Evolutionary conservation across 2,113 vertebrate species (phyloP).

Genomic region (Ictalurus punctatus): DNA sequence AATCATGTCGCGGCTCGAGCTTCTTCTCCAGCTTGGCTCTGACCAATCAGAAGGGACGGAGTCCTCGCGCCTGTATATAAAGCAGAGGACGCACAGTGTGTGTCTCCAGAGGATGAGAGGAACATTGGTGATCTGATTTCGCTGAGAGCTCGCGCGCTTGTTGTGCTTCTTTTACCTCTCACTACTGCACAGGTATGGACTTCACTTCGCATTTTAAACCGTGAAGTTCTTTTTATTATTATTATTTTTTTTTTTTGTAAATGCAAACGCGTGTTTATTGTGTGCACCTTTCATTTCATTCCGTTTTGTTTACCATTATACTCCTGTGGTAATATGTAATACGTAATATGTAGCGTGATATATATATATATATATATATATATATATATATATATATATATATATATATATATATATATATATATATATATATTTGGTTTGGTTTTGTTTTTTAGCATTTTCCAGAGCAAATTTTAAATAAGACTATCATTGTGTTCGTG

Average conservation of each 20-base stretch:
- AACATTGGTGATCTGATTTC: neutral
- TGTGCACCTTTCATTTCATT: too few relatives aligned
- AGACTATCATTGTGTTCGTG: too few relatives aligned
- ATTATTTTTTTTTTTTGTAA: neutral
- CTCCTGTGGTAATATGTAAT: too few relatives aligned
- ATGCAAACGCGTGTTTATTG: neutral
- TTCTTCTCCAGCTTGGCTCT: conserved; percentile 37
- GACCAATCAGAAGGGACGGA: conserved; percentile 56
- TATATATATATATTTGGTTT: too few relatives aligned
- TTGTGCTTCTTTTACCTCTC: conserved; percentile 18
- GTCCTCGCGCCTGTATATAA: conserved; percentile 48
- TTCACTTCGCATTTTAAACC: neutral
- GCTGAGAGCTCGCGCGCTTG: neutral
- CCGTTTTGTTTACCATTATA: accelerated
- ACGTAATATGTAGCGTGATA: too few relatives aligned
- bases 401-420: too few relatives aligned
- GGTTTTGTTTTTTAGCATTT: neutral
- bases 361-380: too few relatives aligned
- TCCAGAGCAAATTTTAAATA: neutral
- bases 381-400: too few relatives aligned
- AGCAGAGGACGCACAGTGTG: neutral
- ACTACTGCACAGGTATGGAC: conserved; percentile 38
- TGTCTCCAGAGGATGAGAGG: conserved; percentile 51
- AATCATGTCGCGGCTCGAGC: conserved; percentile 41
- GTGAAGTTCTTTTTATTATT: neutral